phyloP scores from a whole-genome alignment of 1,140 invertebrate species.

The Drosophila asahinai region DNA sequence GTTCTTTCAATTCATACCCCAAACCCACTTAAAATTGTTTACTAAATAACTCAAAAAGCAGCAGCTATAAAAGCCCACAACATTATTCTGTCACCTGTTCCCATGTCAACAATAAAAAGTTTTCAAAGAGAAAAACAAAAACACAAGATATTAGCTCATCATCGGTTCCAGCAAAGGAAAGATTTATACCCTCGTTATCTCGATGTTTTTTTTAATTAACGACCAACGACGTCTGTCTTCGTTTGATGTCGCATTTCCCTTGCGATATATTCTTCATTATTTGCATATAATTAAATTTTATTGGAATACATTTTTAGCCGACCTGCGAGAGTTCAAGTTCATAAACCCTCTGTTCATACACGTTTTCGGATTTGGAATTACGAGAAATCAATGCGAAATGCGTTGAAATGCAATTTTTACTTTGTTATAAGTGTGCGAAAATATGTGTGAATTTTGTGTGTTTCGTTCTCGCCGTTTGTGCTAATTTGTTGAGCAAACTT shows the following conservation, averaged over 20 bases:
- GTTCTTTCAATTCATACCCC: too few relatives aligned
- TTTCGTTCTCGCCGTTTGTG: conserved; percentile 56
- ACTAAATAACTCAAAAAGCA: background rate
- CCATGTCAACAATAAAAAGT: conserved; percentile 14
- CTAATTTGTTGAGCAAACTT: conserved; percentile 76
- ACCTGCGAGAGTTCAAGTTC: conserved; percentile 23
- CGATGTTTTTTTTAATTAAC: conserved; percentile 34
- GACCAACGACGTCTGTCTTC: conserved; percentile 8
- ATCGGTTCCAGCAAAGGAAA: background rate
- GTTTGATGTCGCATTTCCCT: conserved; percentile 12
- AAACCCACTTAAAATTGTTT: conserved; percentile 1
- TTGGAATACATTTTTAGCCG: conserved; percentile 35
- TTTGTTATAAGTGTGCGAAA: conserved; percentile 47
- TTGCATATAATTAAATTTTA: conserved; percentile 48
- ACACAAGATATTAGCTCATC: conserved; percentile 24
- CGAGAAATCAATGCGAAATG: conserved; percentile 33
- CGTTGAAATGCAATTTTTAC: conserved; percentile 42
- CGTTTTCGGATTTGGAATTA: conserved; percentile 33
- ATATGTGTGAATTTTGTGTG: conserved; percentile 67
- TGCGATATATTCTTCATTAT: conserved; percentile 31
- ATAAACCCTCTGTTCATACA: conserved; percentile 39
- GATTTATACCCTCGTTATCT: conserved; percentile 38
- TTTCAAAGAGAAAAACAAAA: conserved; percentile 4
- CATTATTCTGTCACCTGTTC: conserved; percentile 4
- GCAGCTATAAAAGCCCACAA: conserved; percentile 4